These are phyloP conservation scores for Zaprionus tsacasi DNA, from an alignment of 1,140 invertebrate species.

Conservation along the genomic window DNA sequence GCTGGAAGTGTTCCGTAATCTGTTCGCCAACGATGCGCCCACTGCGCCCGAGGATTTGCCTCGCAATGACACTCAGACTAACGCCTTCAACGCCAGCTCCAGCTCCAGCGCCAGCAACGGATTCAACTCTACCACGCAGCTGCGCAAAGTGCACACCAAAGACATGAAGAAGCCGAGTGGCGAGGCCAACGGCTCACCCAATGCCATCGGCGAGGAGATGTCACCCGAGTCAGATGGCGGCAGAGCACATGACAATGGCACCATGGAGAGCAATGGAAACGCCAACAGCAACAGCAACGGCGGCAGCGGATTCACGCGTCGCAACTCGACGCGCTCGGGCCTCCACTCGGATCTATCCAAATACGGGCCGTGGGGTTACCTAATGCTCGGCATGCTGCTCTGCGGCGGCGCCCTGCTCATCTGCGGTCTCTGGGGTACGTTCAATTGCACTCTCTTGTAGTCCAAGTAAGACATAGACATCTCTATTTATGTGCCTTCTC, in stretches of 20 bases:
- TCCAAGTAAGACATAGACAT: constrained; percentile 67
- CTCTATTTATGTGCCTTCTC: constrained; percentile 58
- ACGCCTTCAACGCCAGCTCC: constrained; percentile 15
- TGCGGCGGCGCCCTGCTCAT: constrained; percentile 88
- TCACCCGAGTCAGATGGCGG: constrained; percentile 3
- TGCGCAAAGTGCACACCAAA: constrained; percentile 74
- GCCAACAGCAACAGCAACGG: constrained; percentile 19
- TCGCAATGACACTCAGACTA: constrained; percentile 18
- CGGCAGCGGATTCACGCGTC: constrained; percentile 70
- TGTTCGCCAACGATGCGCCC: constrained; percentile 73
- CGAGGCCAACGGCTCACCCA: constrained; percentile 59
- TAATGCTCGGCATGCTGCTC: constrained; percentile 87
- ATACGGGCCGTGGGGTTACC: constrained; percentile 88
- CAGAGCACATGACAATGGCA: constrained; percentile 60
- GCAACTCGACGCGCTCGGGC: constrained; percentile 73
- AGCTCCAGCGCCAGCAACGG: constrained; percentile 28
- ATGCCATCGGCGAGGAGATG: constrained; percentile 53
- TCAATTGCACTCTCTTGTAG: constrained; percentile 68
- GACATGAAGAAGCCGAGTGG: constrained; percentile 68
- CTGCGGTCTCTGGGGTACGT: constrained; percentile 87
- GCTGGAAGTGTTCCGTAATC: constrained; percentile 77
- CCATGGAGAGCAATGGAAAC: constrained; percentile 32
- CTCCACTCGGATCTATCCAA: constrained; percentile 85
- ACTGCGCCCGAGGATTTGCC: constrained; percentile 54
- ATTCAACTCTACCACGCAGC: constrained; percentile 55